Evolutionary conservation across 2,113 vertebrate species (phyloP), one percentile per base, ranked within the genome.

Genomic region (Gallinago jamesoni): DNA sequence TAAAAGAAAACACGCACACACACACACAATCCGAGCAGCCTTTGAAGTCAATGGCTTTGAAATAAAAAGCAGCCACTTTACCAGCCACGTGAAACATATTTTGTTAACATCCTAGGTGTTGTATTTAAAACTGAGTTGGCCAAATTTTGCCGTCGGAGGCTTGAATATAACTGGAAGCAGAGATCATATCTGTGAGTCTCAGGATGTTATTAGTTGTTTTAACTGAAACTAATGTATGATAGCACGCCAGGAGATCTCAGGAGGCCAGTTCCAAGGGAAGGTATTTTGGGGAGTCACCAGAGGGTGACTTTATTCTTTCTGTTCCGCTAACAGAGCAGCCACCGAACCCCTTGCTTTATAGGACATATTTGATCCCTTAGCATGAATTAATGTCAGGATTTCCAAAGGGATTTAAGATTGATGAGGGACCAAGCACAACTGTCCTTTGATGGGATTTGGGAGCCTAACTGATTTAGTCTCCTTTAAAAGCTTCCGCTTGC

Each of bases 61-160:
- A 96, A 97, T 97, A 96, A 63, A 95, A 97, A 96, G 91, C 96
- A 96, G 93, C 94, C 96, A 94, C 96, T 96, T 87, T 96, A 87
- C 62, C 95, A 96, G 93, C 70, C 87, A 91, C 9, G 3, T 92
- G 94, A 83, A 97, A 94, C 50, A 31, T 85, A 73, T 92, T 96
- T 96, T 96, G 77, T 93, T 94, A 96, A 89, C 87, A 70, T 95
- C 89, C 45, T 95, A 96, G 94, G 96, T 96, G 94, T 91, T 94
- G 94, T 82, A 73, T 91, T 94, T 93, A 93, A 96, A 94, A 76
- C 55, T 20, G 45, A 84, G 25, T 77, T 85, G 84, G 70, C 87
- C 74, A 87, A 94, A 94, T 91, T 94, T 92, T 85, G 37, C 77
- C 1, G 0, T 69, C 74, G 85, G 89, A 89, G 50, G 31, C 77